Evolutionary conservation across 2,888 invertebrate species (phyloP).

Genomic region (Acleris emargana): DNA sequence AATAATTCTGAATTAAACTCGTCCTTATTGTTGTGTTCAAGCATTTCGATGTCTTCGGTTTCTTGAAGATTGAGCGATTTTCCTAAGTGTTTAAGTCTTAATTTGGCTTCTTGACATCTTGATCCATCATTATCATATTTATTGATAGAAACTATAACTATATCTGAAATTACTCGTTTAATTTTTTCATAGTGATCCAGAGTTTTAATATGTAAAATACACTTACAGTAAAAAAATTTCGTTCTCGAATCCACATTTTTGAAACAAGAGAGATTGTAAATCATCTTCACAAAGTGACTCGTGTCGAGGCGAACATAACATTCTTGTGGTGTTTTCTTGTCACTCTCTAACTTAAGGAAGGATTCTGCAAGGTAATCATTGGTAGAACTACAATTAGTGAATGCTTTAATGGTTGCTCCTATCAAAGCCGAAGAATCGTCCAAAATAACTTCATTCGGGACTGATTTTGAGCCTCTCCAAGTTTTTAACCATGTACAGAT

Average conservation of each 20-base stretch:
- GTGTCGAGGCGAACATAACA: constrained; percentile 29
- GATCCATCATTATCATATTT: constrained; percentile 29
- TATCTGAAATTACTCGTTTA: constrained; percentile 32
- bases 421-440: constrained; percentile 32
- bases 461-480: constrained; percentile 13
- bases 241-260: constrained; percentile 31
- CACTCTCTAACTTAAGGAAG: constrained; percentile 24
- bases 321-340: constrained; percentile 12
- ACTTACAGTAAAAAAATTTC: constrained; percentile 29
- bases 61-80: constrained; percentile 7
- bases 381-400: constrained; percentile 6
- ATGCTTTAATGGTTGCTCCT: constrained; percentile 30
- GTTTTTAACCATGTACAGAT: constrained; percentile 19
- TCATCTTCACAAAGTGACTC: constrained; percentile 32
- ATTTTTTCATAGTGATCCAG: constrained; percentile 19
- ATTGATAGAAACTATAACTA: constrained; percentile 30
- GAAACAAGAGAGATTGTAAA: constrained; percentile 25
- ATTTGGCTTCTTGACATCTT: constrained; percentile 31
- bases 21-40: not conserved
- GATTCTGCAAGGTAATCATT: constrained; percentile 34
- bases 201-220: constrained; percentile 28
- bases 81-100: constrained; percentile 20
- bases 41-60: not conserved
- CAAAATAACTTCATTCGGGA: constrained; percentile 29
- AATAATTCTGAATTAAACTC: constrained; percentile 1